Conservation (phyloP, 2,797 vertebrate genomes). For the Sarcophilus harrisii region DNA sequence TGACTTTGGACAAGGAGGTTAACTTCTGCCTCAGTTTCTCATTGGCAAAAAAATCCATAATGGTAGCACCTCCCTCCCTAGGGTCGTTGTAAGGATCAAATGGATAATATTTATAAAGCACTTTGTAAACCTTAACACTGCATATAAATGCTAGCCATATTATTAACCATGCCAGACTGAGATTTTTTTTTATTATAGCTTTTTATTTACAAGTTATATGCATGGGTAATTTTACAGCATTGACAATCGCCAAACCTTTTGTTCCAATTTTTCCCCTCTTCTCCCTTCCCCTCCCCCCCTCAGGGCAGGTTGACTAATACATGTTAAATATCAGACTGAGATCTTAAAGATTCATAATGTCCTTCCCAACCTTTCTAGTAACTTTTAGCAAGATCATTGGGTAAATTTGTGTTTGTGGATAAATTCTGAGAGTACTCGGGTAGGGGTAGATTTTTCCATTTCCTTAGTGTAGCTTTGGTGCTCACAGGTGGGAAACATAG, state of each 20-base stretch:
- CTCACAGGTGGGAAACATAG: slow-evolving; percentile 16
- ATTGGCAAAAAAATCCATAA: not conserved
- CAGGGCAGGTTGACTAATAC: no score
- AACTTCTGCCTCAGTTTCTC: not conserved
- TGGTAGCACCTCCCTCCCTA: not conserved
- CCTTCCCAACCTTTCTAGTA: slow-evolving; percentile 26
- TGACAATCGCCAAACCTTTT: no score
- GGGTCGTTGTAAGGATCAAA: not conserved
- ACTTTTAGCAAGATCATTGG: slow-evolving; percentile 27
- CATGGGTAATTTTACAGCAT: no score
- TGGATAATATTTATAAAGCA: not conserved
- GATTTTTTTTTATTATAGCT: no score
- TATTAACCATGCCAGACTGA: not conserved
- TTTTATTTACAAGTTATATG: no score
- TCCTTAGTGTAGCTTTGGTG: slow-evolving; percentile 24
- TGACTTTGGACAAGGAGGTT: not conserved
- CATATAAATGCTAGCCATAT: not conserved
- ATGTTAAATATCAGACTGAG: not conserved
- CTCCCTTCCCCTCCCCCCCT: no score
- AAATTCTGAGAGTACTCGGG: slow-evolving; percentile 28
- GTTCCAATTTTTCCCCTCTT: no score
- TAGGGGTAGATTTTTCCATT: slow-evolving; percentile 25
- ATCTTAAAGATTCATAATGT: not conserved
- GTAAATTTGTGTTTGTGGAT: slow-evolving; percentile 28
- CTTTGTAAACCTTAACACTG: not conserved